phyloP scores from a whole-genome alignment of 2,797 vertebrate species.

The Ataeniobius toweri region DNA sequence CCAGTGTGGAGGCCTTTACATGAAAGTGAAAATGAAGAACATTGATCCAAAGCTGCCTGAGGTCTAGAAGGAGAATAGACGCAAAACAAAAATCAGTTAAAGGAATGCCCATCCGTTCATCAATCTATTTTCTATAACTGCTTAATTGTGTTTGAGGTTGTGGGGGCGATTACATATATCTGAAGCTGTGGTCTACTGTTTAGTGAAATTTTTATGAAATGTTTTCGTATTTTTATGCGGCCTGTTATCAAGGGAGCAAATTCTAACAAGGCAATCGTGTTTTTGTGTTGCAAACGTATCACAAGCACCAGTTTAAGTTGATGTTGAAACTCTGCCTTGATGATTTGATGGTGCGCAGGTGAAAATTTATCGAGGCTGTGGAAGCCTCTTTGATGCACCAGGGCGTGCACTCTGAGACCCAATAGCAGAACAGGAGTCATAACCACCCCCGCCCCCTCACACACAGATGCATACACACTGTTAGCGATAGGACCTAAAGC shows the following conservation, averaged over 20 bases:
- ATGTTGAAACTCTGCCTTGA: not conserved
- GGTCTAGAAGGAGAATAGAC: fast-evolving
- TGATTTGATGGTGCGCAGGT: not conserved
- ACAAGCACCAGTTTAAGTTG: not conserved
- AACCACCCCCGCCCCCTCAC: not conserved
- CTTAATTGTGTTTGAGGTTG: not conserved
- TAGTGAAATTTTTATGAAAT: not conserved
- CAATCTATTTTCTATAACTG: not conserved
- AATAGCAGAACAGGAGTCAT: not conserved
- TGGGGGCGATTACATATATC: not conserved
- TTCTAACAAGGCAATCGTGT: not conserved
- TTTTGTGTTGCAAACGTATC: not conserved
- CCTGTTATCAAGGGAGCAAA: not conserved
- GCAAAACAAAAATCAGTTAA: not conserved
- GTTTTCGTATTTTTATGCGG: not conserved
- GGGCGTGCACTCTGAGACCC: slow-evolving; percentile 26
- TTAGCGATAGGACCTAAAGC: not conserved
- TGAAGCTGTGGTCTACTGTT: not conserved
- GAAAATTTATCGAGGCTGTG: slow-evolving; percentile 26
- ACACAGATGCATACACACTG: not conserved
- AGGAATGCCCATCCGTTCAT: not conserved
- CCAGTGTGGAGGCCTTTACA: not conserved
- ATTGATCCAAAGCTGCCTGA: fast-evolving
- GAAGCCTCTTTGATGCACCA: slow-evolving; percentile 44
- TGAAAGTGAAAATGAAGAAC: fast-evolving